Base-by-base conservation (phyloP, 2,888 invertebrate species). In the Syrphus vitripennis region DNA sequence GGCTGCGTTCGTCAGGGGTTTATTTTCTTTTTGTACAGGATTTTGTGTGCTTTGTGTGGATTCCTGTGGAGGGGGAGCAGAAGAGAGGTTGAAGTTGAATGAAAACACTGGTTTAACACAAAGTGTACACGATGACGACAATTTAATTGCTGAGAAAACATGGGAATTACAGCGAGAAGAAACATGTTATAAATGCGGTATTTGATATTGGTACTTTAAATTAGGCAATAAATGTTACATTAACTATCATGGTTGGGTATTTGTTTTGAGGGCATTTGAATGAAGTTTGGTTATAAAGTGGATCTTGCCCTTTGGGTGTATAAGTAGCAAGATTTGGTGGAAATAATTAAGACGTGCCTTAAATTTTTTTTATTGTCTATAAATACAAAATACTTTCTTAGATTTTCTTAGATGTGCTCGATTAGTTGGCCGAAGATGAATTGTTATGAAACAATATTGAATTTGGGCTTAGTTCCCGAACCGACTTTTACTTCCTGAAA, bases 41-140 rank as follows among this genome's bases (percentile, higher is more conserved):
- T 24, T 67, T 48, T 50, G 67, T 67, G 34, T 50, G 21, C 48
- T 50, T 50, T 67, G 67, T 67, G 31, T 34, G 34, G 42, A 45
- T 63, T 24, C 7, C 4, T 24, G 9, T 14, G n/a, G 0, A n/a
- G 45, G 19, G 21, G 9, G 12, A 12, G 24, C 0, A 19, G 31
- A 7, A 19, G 19, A 42, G 31, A 21, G n/a, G 48, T 31, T 67
- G 31, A 34, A 16, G 29, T 34, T 19, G 34, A 37, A 61, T 34
- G 59, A 59, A 77, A 77, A 77, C 50, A 61, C n/a, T 34, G 69
- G 40, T 70, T 59, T 10, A n/a, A 59, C 69, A 77, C 53, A 42
- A 45, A 16, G 19, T 50, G 16, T 59, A 42, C 48, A 42, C 29
- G 26, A 40, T 61, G 70, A 48, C 14, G 45, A 48, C 37, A 59